A percentile compares a stretch with the other conserved stretches of the same genome.
These are phyloP conservation scores for Tipula confusa DNA, from an alignment of 2,888 invertebrate species.

Conservation along the genomic window DNA sequence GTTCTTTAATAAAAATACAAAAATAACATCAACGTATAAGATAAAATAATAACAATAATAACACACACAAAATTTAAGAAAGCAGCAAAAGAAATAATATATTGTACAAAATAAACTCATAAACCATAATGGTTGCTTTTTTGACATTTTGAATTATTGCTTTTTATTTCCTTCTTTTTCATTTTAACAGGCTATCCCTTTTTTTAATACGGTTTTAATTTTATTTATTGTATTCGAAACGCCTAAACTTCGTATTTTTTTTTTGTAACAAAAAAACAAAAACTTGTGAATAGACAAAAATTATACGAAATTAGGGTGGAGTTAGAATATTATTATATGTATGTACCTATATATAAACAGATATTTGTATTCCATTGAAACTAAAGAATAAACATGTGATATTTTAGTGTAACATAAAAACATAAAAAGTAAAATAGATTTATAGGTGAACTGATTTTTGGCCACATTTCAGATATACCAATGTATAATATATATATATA, in stretches of 20 bases:
- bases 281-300: constrained; percentile 27
- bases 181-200: constrained; percentile 26
- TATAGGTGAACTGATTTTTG: neutral
- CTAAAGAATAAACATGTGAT: neutral
- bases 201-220: constrained; percentile 26
- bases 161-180: constrained; percentile 14
- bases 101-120: constrained; percentile 27
- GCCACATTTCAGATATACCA: neutral
- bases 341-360: neutral
- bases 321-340: neutral
- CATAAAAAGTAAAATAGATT: neutral
- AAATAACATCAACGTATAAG: neutral
- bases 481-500: no score
- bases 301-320: constrained; percentile 27
- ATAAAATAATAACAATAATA: neutral
- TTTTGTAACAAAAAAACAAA: neutral
- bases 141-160: constrained; percentile 30
- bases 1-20: constrained; percentile 15
- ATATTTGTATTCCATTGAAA: neutral
- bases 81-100: constrained; percentile 25
- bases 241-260: constrained; percentile 26
- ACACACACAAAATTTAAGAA: neutral
- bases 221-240: constrained; percentile 27
- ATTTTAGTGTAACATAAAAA: neutral
- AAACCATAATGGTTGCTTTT: constrained; percentile 31